Evolutionary conservation across 2,797 vertebrate genomes (phyloP).

Genomic region (Carcharodon carcharias): DNA sequence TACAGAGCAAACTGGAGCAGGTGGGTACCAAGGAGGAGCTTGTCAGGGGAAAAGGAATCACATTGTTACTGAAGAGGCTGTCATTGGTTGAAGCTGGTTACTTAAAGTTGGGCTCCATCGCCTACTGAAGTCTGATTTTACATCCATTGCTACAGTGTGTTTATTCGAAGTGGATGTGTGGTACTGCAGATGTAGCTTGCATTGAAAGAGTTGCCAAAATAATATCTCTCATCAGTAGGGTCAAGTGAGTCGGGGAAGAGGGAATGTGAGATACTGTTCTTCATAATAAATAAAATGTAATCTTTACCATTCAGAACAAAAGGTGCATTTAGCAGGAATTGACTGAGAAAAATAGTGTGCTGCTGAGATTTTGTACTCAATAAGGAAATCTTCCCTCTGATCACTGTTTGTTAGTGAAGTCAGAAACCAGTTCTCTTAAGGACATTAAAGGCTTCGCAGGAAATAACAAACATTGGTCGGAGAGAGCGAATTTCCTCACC

Average conservation of each 20-base stretch:
- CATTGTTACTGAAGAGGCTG: not conserved
- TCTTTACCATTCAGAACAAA: not conserved
- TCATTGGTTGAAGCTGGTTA: not conserved
- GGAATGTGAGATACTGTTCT: not conserved
- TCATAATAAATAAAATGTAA: not conserved
- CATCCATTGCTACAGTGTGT: no score
- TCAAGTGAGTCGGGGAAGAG: no score
- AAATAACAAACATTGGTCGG: not conserved
- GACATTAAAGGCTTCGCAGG: not conserved
- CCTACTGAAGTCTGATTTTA: not conserved
- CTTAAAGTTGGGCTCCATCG: not conserved
- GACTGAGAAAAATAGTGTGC: not conserved
- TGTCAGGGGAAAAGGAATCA: no score
- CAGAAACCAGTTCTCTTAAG: not conserved
- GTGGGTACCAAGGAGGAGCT: constrained; percentile 48
- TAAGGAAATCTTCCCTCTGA: not conserved
- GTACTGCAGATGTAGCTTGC: not conserved
- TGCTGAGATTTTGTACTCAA: not conserved
- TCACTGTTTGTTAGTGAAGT: not conserved
- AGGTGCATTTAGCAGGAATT: not conserved
- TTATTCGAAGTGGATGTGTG: not conserved
- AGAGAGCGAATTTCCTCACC: not conserved
- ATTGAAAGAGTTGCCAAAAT: not conserved
- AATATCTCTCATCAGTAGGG: no score
- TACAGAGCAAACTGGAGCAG: constrained; percentile 74